These are phyloP conservation scores for Oreohelix idahoensis DNA, from an alignment of 1,140 invertebrate genomes.

Conservation along the genomic window DNA sequence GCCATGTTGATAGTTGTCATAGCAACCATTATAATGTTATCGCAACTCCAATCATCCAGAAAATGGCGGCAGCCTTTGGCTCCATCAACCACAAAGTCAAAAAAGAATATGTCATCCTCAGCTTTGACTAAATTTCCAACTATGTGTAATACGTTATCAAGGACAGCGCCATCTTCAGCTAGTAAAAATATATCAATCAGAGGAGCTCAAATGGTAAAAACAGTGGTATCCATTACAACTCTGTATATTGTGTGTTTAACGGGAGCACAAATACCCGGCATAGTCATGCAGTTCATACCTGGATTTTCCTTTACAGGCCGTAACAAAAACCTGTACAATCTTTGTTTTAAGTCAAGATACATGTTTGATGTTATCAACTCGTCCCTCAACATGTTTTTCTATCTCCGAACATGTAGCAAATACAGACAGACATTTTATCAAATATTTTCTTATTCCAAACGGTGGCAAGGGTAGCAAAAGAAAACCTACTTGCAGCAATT, in stretches of 20 bases:
- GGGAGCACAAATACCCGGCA: not conserved
- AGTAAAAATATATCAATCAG: not conserved
- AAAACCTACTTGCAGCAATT: no score
- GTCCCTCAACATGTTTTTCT: constrained; percentile 20
- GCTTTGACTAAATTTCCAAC: not conserved
- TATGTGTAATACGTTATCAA: not conserved
- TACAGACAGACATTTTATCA: not conserved
- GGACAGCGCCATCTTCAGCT: not conserved
- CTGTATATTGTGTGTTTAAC: constrained; percentile 4
- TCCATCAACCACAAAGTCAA: not conserved
- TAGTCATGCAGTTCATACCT: constrained; percentile 7
- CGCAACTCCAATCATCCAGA: not conserved
- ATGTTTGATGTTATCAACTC: not conserved
- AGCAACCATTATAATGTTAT: constrained; percentile 9
- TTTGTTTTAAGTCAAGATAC: not conserved
- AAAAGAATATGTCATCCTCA: not conserved
- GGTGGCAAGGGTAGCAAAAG: no score
- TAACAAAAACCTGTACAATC: constrained; percentile 5
- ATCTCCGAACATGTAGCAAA: not conserved
- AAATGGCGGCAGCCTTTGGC: constrained; percentile 6
- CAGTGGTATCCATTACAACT: not conserved
- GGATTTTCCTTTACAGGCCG: not conserved
- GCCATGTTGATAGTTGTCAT: constrained; percentile 26
- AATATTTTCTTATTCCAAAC: no score
- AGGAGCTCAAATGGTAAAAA: constrained; percentile 16